phyloP scores from a whole-genome alignment of 2,888 invertebrate genomes.

The Phyllotreta cruciferae region DNA sequence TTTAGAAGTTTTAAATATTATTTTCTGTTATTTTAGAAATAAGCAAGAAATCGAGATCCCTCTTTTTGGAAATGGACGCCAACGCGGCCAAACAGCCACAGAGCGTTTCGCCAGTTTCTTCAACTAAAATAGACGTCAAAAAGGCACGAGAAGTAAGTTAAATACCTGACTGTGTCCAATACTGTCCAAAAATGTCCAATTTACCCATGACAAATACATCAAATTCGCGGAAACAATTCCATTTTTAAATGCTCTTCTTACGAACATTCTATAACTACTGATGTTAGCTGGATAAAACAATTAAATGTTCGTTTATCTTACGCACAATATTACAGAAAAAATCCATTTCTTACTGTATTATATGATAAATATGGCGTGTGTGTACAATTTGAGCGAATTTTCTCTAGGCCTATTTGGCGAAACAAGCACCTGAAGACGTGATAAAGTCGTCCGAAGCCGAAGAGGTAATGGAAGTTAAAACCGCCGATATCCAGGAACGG shows the following conservation, averaged over 20 bases:
- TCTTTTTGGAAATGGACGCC: constrained; percentile 87
- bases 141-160: constrained; percentile 64
- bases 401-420: constrained; percentile 62
- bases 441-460: constrained; percentile 71
- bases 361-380: constrained; percentile 1
- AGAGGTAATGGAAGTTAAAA: constrained; percentile 81
- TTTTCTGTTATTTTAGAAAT: constrained; percentile 67
- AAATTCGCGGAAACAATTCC: neutral
- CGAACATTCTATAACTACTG: too few relatives aligned
- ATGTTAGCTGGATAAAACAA: too few relatives aligned
- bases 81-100: constrained; percentile 70
- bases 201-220: constrained; percentile 4
- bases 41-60: constrained; percentile 84
- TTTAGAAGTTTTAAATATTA: constrained; percentile 9
- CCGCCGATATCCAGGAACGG: constrained; percentile 82
- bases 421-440: constrained; percentile 70
- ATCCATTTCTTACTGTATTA: constrained; percentile 3
- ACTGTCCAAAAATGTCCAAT: constrained; percentile 19
- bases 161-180: too few relatives aligned
- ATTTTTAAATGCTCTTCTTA: too few relatives aligned
- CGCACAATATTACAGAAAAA: too few relatives aligned
- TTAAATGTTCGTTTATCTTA: too few relatives aligned
- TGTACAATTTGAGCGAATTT: constrained; percentile 18
- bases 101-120: constrained; percentile 64
- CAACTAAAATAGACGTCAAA: constrained; percentile 67